A percentile compares a stretch with the other conserved stretches of the same genome.
phyloP scores from a whole-genome alignment of 2,113 vertebrate genomes.

The Oostethus manadensis region DNA sequence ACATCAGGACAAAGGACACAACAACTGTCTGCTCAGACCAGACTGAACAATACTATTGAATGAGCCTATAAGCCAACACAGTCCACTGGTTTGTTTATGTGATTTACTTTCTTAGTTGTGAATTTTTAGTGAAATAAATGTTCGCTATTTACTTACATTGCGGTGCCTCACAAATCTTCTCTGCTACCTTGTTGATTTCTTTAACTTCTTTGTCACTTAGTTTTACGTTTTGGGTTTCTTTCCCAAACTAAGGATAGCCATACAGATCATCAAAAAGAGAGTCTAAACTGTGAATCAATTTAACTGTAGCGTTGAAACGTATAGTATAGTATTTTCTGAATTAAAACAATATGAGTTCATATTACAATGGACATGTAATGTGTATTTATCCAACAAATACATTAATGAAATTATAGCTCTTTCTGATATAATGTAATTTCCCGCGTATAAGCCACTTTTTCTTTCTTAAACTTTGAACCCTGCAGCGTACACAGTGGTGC shows the following conservation, averaged over 20 bases:
- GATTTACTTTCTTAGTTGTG: background rate
- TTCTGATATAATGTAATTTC: too few relatives aligned
- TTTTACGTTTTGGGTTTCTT: background rate
- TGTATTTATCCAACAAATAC: too few relatives aligned
- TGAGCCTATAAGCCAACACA: conserved; percentile 15
- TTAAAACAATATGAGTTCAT: too few relatives aligned
- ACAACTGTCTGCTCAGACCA: conserved; percentile 22
- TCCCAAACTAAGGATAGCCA: background rate
- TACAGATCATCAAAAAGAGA: too few relatives aligned
- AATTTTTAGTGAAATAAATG: background rate
- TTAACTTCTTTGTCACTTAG: background rate
- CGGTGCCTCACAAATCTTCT: background rate
- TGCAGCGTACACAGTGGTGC: too few relatives aligned
- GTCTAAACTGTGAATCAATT: too few relatives aligned
- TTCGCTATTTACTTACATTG: background rate
- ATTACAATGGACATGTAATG: too few relatives aligned
- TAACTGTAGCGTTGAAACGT: too few relatives aligned
- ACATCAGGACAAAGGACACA: conserved; percentile 34
- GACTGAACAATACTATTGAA: conserved; percentile 30
- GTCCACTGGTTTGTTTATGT: conserved; percentile 7
- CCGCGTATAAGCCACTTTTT: too few relatives aligned
- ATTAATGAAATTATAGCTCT: too few relatives aligned
- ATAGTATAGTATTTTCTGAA: too few relatives aligned
- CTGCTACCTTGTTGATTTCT: background rate
- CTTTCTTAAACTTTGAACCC: too few relatives aligned